phyloP scores from a whole-genome alignment of 2,797 vertebrate genomes.

The Avahi laniger region DNA sequence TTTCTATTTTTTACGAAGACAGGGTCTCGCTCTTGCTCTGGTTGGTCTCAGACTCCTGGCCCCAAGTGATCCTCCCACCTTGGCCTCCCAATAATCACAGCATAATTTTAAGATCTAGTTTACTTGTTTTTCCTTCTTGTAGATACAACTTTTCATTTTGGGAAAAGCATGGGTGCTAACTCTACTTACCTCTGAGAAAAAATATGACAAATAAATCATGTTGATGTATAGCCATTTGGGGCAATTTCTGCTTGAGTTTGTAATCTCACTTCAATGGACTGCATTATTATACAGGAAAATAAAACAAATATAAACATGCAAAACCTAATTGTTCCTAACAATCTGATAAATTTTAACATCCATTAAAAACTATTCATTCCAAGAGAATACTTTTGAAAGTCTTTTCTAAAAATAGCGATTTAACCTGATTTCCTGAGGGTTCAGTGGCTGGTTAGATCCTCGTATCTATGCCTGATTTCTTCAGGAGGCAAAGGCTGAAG shows the following conservation, averaged over 20 bases:
- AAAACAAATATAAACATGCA: background rate
- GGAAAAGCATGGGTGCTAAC: background rate
- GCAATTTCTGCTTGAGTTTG: background rate
- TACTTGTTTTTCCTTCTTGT: background rate
- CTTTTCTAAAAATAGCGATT: slow-evolving; percentile 2
- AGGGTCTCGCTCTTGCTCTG: background rate
- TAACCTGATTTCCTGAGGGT: background rate
- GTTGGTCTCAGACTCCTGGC: background rate
- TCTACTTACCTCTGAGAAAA: slow-evolving; percentile 19
- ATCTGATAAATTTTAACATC: background rate
- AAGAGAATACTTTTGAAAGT: background rate
- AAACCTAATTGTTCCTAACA: background rate
- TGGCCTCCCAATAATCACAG: background rate
- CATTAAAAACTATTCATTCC: background rate
- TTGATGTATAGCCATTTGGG: background rate
- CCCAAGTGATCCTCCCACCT: background rate
- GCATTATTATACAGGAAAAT: slow-evolving; percentile 21
- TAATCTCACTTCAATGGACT: background rate
- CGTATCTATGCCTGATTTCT: background rate
- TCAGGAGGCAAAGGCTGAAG: background rate
- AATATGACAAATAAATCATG: background rate
- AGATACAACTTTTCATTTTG: slow-evolving; percentile 10
- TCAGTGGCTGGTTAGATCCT: background rate
- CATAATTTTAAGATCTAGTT: background rate
- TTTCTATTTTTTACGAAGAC: background rate